These are phyloP conservation scores for Campoplex capitator DNA, from an alignment of 2,888 invertebrate species.

Conservation along the genomic window DNA sequence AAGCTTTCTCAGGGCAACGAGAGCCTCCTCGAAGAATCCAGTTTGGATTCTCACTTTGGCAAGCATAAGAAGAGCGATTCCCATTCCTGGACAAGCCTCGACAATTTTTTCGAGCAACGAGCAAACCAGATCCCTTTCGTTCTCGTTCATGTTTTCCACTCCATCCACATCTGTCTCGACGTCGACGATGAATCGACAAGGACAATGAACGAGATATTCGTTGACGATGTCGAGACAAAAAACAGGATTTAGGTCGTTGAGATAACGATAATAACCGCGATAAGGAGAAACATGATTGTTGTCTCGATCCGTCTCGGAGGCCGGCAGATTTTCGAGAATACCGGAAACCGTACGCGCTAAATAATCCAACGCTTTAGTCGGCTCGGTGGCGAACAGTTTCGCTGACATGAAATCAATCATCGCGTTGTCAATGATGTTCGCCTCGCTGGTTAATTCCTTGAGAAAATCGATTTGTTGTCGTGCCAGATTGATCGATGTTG, in stretches of 20 bases:
- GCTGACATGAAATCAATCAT: conserved; percentile 90
- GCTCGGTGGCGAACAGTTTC: conserved; percentile 86
- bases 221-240: conserved; percentile 92
- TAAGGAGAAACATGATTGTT: conserved; percentile 61
- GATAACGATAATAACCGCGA: conserved; percentile 90
- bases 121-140: conserved; percentile 50
- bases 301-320: conserved; percentile 81
- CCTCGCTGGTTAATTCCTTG: conserved; percentile 89
- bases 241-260: conserved; percentile 93
- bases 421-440: conserved; percentile 87
- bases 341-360: conserved; percentile 88
- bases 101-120: conserved; percentile 89
- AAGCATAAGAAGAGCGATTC: conserved; percentile 88
- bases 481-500: conserved; percentile 88
- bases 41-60: conserved; percentile 93
- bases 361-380: conserved; percentile 86
- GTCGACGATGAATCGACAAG: conserved; percentile 85
- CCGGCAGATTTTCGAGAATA: conserved; percentile 83
- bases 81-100: conserved; percentile 93
- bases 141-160: conserved; percentile 51
- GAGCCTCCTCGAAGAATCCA: conserved; percentile 91
- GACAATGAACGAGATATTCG: conserved; percentile 91
- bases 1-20: conserved; percentile 90
- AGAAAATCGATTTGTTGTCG: conserved; percentile 95
- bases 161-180: conserved; percentile 22